Base-by-base conservation (phyloP, 2,888 invertebrate genomes). In the Melanostoma scalare region DNA sequence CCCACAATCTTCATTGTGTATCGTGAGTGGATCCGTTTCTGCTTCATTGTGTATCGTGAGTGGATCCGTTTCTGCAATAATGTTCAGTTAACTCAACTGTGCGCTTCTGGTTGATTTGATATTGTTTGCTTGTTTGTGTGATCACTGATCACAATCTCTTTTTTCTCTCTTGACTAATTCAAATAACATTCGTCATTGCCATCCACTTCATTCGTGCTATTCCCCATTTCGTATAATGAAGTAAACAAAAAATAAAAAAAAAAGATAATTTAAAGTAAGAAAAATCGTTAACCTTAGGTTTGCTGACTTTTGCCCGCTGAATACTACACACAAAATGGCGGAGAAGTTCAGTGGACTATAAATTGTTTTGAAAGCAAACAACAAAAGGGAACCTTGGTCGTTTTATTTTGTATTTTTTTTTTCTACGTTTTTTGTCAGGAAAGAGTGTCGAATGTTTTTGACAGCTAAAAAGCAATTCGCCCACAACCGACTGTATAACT, bases 241-340 rank as follows among this genome's bases (percentile, higher is more conserved):
- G 52, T 50, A 36, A 76, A 76, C 55, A 61, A 55, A 42, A 50
- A 61, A 1, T 1, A 20, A 20, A 20, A 20, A 20, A n/a, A n/a
- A n/a, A n/a, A n/a, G 61, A 76, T 46, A 44, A 3, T 77, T 61
- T 67, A 82, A 78, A 73, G 33, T 60, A 78, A 78, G 68, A 58
- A 74, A 68, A 78, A 78, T 82, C 73, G 69, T 78, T 82, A 82
- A 82, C 73, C 78, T 82, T 65, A 73, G 63, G 82, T 78, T 78
- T 73, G 78, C 58, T 78, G 78, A 82, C 73, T 74, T 76, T 69
- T 78, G 69, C 53, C 61, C 60, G 72, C 46, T 44, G 5, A n/a
- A 61, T 8, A 67, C 48, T 20, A 36, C 48, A 36, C 6, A 31
- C 9, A 36, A 35, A 60, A 48, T 61, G 46, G n/a, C 35, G 8